Evolutionary conservation across 2,888 invertebrate genomes (phyloP), one percentile per base, ranked within the genome.

Genomic region (Melinaea marsaeus): DNA sequence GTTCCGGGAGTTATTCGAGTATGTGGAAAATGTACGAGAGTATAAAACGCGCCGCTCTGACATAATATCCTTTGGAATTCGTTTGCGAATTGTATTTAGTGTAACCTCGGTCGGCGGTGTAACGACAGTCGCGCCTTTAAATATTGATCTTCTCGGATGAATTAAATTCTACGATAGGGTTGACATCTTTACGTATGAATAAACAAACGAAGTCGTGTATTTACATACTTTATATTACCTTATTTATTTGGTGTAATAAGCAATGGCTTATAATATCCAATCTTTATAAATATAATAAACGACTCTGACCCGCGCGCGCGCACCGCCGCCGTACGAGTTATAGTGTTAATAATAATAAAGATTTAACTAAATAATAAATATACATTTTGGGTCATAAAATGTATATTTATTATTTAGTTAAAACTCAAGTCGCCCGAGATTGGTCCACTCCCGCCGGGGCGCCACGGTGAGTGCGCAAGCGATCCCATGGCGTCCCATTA

Each of bases 61-160:
- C 51, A 51, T 60, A 55, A 63, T 48, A 61, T 58, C 45, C 61
- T 55, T 58, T 57, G 60, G 61, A 66, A 64, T 64, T 62, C 58
- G 58, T 60, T 62, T 62, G 65, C 55, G 22, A 59, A 56, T 59
- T 65, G 64, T 67, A 60, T 67, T 69, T 63, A 55, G 63, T 64
- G 64, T 68, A 60, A 67, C 69, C 63, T 65, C 60, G 55, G 69
- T 64, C 69, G 63, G 64, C 60, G 55, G 69, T 64, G 75, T 73
- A 56, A 75, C 51, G 51, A 11, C 51, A 51, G 51, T 51, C 51
- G 3, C 9, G 51, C 76, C 74, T 75, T 59, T 65, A 61, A 60
- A 63, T 58, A 66, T 63, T 64, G 64, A 64, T 64, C 66, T 61
- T 60, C 61, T 61, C 54, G 48, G 59, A 58, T 57, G 61, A 64